Percentiles rank a stretch among this genome's conserved stretches.
These are phyloP conservation scores for Sylvilagus bachmani DNA, from an alignment of 2,113 vertebrate genomes.

Conservation along the genomic window DNA sequence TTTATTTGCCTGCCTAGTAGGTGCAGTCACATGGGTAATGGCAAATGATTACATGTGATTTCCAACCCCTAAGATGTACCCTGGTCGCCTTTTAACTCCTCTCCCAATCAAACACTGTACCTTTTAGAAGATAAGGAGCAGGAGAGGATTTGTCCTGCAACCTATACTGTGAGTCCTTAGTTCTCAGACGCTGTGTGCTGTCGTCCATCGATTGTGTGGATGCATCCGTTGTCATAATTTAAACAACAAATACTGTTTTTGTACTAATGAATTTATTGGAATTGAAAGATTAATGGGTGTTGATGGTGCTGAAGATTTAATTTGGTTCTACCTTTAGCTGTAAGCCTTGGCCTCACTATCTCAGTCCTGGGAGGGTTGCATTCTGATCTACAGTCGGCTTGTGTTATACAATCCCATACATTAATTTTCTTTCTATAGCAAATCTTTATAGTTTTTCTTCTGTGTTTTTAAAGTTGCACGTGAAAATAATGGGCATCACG, in stretches of 20 bases:
- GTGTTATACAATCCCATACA: not conserved
- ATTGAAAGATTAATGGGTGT: slow-evolving; percentile 72
- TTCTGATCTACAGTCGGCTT: slow-evolving; percentile 47
- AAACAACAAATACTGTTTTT: slow-evolving; percentile 74
- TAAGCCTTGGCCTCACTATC: slow-evolving; percentile 54
- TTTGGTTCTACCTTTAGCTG: not conserved
- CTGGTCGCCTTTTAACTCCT: slow-evolving; percentile 31
- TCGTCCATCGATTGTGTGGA: slow-evolving; percentile 54
- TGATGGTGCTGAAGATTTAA: slow-evolving; percentile 72
- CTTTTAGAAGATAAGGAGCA: slow-evolving; percentile 7
- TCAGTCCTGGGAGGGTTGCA: slow-evolving; percentile 54
- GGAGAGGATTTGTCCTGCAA: slow-evolving; percentile 13
- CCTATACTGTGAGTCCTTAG: slow-evolving; percentile 17
- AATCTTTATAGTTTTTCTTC: slow-evolving; percentile 16
- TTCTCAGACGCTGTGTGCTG: slow-evolving; percentile 2
- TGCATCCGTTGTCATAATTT: slow-evolving; percentile 53
- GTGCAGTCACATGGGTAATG: not conserved
- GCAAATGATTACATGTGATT: slow-evolving; percentile 32
- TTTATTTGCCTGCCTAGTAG: slow-evolving; percentile 34
- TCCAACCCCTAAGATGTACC: slow-evolving; percentile 25
- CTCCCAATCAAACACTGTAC: not conserved
- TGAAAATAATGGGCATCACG: slow-evolving; percentile 63
- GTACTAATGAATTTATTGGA: slow-evolving; percentile 72
- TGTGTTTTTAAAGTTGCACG: slow-evolving; percentile 4
- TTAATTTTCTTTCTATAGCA: slow-evolving; percentile 44